Percentiles rank a stretch among this genome's conserved stretches.
phyloP scores from a whole-genome alignment of 2,888 invertebrate genomes.

The Eristalinus aeneus region DNA sequence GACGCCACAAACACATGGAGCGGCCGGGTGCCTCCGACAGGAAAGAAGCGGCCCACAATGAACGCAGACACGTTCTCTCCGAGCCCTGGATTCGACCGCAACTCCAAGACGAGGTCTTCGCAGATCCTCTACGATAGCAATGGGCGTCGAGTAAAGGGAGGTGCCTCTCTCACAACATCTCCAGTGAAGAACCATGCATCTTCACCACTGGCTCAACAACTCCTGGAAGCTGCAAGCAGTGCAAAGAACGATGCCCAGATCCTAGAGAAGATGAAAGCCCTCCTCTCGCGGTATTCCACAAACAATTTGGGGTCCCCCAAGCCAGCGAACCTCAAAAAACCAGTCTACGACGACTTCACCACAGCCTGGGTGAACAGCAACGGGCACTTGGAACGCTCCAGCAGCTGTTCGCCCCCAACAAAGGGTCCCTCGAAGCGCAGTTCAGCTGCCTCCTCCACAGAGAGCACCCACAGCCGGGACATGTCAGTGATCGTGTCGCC shows the following conservation, averaged over 20 bases:
- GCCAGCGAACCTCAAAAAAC: conserved; percentile 77
- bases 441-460: conserved; percentile 79
- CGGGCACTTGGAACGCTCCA: conserved; percentile 84
- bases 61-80: conserved; percentile 85
- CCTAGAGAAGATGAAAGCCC: conserved; percentile 87
- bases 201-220: conserved; percentile 86
- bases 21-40: conserved; percentile 82
- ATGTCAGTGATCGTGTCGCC: conserved; percentile 76
- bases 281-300: conserved; percentile 83
- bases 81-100: conserved; percentile 82
- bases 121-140: conserved; percentile 81
- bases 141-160: conserved; percentile 81
- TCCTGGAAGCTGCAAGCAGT: conserved; percentile 86
- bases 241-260: conserved; percentile 88
- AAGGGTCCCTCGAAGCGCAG: conserved; percentile 78
- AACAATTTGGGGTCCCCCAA: conserved; percentile 72
- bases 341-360: conserved; percentile 85
- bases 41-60: conserved; percentile 81
- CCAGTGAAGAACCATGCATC: conserved; percentile 83
- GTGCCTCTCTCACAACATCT: conserved; percentile 79
- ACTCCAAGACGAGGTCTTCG: conserved; percentile 77
- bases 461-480: conserved; percentile 77
- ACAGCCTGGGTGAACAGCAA: conserved; percentile 88
- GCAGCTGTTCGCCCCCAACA: conserved; percentile 81
- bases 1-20: conserved; percentile 88